Conservation (phyloP, 2,797 vertebrate species). For the Emys orbicularis region DNA sequence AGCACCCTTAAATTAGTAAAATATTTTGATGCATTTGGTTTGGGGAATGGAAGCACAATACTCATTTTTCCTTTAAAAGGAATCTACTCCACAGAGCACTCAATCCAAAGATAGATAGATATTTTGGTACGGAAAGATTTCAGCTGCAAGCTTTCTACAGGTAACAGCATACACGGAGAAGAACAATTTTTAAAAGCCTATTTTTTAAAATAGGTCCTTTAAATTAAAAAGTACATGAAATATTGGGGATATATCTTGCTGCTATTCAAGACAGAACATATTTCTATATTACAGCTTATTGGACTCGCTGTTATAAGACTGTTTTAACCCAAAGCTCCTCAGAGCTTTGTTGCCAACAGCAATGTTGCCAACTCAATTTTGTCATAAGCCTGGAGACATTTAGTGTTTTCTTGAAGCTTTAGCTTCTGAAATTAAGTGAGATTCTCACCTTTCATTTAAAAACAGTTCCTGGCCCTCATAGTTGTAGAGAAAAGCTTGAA, state of each 20-base stretch:
- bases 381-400: neutral
- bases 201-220: neutral
- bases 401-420: neutral
- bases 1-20: accelerated
- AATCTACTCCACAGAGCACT: neutral
- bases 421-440: neutral
- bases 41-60: neutral
- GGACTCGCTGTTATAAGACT: neutral
- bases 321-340: neutral
- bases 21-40: neutral
- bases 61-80: conserved; percentile 2
- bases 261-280: neutral
- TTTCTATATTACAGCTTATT: neutral
- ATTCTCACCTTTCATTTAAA: neutral
- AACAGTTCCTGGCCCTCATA: neutral
- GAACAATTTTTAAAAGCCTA: neutral
- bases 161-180: neutral
- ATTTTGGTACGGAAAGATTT: neutral
- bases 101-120: neutral
- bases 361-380: neutral
- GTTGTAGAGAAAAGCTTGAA: neutral
- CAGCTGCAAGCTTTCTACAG: neutral
- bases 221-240: neutral
- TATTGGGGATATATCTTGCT: neutral
- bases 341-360: neutral